These are phyloP conservation scores for Drosophila helvetica DNA, from an alignment of 2,888 invertebrate genomes.

Conservation along the genomic window DNA sequence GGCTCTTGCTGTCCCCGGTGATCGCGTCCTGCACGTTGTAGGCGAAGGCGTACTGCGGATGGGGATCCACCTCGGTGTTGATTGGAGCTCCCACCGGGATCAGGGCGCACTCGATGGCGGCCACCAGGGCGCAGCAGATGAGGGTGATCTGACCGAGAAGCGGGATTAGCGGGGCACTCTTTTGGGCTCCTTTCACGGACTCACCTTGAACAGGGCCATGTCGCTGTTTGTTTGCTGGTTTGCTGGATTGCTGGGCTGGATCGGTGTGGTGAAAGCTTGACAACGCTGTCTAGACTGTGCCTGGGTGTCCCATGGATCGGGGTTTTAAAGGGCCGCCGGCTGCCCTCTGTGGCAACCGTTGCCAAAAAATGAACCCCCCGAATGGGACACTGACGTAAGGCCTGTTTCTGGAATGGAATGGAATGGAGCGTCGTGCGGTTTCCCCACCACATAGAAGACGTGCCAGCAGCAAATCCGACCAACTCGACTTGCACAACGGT, in stretches of 20 bases:
- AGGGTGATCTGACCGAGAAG: conserved; percentile 35
- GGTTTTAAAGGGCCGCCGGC: conserved; percentile 62
- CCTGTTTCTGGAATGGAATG: conserved; percentile 21
- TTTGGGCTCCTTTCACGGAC: conserved; percentile 12
- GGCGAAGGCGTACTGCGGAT: conserved; percentile 81
- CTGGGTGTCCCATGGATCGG: conserved; percentile 13
- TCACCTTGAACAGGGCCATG: conserved; percentile 67
- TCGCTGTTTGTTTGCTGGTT: conserved; percentile 13
- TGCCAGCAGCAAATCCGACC: conserved; percentile 60
- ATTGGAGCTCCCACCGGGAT: conserved; percentile 50
- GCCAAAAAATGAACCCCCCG: conserved; percentile 56
- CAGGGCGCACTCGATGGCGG: conserved; percentile 54
- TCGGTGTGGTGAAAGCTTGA: conserved; percentile 22
- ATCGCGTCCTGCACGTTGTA: conserved; percentile 82
- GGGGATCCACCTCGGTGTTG: conserved; percentile 75
- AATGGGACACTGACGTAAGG: conserved; percentile 58
- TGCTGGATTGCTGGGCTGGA: conserved; percentile 5
- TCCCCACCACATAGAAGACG: conserved; percentile 65
- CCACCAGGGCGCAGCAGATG: conserved; percentile 54
- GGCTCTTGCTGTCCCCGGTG: conserved; percentile 83
- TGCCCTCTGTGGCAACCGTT: conserved; percentile 55
- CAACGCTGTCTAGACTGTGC: conserved; percentile 63
- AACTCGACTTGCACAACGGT: conserved; percentile 49
- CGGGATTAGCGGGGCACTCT: conserved; percentile 1
- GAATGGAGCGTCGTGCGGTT: conserved; percentile 45